phyloP scores from a whole-genome alignment of 2,113 vertebrate species.

The Rattus rattus region DNA sequence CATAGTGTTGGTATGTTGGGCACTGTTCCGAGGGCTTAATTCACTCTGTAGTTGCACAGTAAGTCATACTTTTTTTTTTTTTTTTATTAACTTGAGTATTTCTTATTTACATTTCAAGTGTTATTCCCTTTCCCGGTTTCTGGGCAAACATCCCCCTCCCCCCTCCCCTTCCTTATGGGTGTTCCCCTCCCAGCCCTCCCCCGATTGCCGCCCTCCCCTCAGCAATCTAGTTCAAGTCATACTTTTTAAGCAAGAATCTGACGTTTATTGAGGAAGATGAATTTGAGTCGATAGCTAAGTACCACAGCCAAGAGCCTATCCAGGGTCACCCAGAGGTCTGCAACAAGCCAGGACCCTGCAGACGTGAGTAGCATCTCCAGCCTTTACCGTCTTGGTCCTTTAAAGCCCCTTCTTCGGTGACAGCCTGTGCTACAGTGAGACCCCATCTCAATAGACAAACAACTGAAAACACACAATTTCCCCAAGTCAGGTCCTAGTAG shows the following conservation, averaged over 20 bases:
- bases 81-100: too few species aligned
- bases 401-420: not conserved
- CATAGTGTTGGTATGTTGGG: too few species aligned
- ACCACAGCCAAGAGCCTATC: not conserved
- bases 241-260: not conserved
- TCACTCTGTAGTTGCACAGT: rapidly evolving
- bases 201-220: too few species aligned
- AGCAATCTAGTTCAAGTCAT: too few species aligned
- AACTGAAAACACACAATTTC: not conserved
- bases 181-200: too few species aligned
- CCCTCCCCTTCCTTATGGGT: too few species aligned
- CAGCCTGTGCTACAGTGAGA: not conserved
- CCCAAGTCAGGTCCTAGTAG: not conserved
- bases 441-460: not conserved
- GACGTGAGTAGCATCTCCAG: not conserved
- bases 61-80: not conserved
- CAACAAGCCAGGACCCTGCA: not conserved
- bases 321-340: not conserved
- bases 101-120: too few species aligned
- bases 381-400: not conserved
- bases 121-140: too few species aligned
- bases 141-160: too few species aligned
- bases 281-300: not conserved
- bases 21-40: not conserved
- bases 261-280: not conserved